Evolutionary conservation across 2,113 vertebrate species (phyloP).

Genomic region (Glaucidium brasilianum): DNA sequence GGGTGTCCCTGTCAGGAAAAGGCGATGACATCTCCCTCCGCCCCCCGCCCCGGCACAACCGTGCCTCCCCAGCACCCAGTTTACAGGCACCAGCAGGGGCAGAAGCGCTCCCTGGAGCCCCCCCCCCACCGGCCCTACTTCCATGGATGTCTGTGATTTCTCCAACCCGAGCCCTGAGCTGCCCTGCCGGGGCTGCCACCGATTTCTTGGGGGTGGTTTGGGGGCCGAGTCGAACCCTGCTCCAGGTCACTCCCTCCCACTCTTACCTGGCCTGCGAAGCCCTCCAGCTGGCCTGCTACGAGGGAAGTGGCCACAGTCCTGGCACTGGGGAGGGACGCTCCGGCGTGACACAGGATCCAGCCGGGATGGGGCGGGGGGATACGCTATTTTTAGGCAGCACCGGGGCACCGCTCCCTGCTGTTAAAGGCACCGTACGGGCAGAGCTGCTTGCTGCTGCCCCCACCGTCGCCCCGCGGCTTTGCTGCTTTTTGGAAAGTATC

Average conservation of each 20-base stretch:
- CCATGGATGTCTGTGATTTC: not conserved
- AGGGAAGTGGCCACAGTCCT: not conserved
- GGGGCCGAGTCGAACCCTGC: not conserved
- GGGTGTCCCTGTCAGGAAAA: not conserved
- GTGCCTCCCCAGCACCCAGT: not conserved
- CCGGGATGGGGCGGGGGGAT: not conserved
- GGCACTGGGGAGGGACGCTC: not conserved
- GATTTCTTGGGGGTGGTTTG: not conserved
- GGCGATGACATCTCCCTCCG: not conserved
- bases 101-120: not conserved
- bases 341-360: not conserved
- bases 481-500: not conserved
- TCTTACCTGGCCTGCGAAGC: not conserved
- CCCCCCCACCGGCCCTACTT: not conserved
- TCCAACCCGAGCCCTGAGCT: not conserved
- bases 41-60: not conserved
- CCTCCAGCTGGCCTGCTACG: not conserved
- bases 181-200: not conserved
- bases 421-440: not conserved
- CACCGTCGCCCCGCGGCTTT: not conserved
- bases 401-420: not conserved
- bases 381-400: slow-evolving; percentile 71
- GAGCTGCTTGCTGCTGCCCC: not conserved
- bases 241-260: not conserved
- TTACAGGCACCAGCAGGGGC: not conserved